Evolutionary conservation across 1,140 invertebrate species (phyloP).

Genomic region (Brachionus rubens): DNA sequence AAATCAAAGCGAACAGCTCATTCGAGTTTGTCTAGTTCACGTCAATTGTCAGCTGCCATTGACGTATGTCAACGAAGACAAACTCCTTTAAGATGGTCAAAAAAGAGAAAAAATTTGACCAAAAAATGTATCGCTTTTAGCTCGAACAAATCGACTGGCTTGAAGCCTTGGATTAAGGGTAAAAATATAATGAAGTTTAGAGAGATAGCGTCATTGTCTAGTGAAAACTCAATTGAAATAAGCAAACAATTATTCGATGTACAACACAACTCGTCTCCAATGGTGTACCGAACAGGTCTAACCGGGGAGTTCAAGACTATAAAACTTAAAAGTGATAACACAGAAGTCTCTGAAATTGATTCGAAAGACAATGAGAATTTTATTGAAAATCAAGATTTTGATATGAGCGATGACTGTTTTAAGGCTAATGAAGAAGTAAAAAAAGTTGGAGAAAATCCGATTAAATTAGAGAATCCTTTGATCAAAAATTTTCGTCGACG

Average conservation of each 20-base stretch:
- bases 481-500: slow-evolving; percentile 31
- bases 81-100: slow-evolving; percentile 43
- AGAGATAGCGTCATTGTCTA: background rate
- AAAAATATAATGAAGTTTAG: slow-evolving; percentile 30
- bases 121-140: slow-evolving; percentile 14
- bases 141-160: slow-evolving; percentile 1
- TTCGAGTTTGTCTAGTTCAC: background rate
- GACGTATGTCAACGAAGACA: slow-evolving; percentile 44
- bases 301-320: slow-evolving; percentile 29
- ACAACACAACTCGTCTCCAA: background rate
- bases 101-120: background rate
- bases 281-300: background rate
- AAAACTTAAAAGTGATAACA: slow-evolving; percentile 11
- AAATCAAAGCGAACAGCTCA: background rate
- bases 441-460: background rate
- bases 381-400: background rate
- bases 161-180: slow-evolving; percentile 2
- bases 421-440: background rate
- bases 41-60: slow-evolving; percentile 18
- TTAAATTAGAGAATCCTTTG: background rate
- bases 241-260: slow-evolving; percentile 5
- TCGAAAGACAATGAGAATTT: background rate
- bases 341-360: background rate
- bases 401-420: slow-evolving; percentile 24
- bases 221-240: slow-evolving; percentile 12